Evolutionary conservation across 2,797 vertebrate species (phyloP).

Genomic region (Muraenolepis orangiensis): DNA sequence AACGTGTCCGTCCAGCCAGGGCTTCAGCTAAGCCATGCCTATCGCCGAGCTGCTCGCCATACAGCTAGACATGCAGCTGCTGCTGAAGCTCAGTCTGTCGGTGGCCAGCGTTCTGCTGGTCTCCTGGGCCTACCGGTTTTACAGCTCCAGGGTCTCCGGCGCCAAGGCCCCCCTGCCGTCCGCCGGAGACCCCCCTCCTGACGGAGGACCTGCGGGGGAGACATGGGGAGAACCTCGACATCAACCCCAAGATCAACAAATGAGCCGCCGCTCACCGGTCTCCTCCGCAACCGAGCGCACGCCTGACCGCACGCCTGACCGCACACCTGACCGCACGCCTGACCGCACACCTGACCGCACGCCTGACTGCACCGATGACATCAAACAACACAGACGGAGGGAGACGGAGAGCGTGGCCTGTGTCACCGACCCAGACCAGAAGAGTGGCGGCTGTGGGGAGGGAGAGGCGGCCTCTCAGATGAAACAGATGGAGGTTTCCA

Average conservation of each 20-base stretch:
- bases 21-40: conserved; percentile 57
- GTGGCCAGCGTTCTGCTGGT: conserved; percentile 79
- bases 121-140: conserved; percentile 80
- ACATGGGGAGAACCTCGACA: conserved; percentile 23
- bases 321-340: conserved; percentile 21
- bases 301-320: conserved; percentile 32
- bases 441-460: conserved; percentile 20
- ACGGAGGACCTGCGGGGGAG: conserved; percentile 11
- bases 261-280: not conserved
- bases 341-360: conserved; percentile 24
- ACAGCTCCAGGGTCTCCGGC: conserved; percentile 69
- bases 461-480: conserved; percentile 12
- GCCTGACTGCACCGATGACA: conserved; percentile 29
- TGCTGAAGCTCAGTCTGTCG: conserved; percentile 81
- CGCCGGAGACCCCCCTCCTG: conserved; percentile 4
- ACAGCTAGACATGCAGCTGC: conserved; percentile 84
- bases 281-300: conserved; percentile 15
- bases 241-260: not conserved
- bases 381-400: conserved; percentile 1
- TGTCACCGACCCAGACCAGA: conserved; percentile 14
- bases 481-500: conserved; percentile 21
- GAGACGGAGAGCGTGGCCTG: conserved; percentile 23
- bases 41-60: conserved; percentile 68
- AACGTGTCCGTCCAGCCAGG: not conserved
- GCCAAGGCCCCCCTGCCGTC: not conserved